A percentile compares a stretch with the other conserved stretches of the same genome.
phyloP scores from a whole-genome alignment of 2,888 invertebrate species.

The Nymphalis urticae region DNA sequence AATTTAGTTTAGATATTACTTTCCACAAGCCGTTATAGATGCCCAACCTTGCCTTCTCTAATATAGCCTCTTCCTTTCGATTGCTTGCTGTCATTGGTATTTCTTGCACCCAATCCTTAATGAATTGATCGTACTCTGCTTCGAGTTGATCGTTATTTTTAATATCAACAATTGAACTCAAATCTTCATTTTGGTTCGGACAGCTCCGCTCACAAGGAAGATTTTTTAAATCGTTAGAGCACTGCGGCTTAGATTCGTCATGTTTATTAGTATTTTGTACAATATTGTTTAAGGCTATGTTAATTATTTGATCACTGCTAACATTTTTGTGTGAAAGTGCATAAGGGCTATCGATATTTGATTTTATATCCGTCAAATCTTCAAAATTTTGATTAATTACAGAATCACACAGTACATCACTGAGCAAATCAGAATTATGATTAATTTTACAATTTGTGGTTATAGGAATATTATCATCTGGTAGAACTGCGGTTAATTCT shows the following conservation, averaged over 20 bases:
- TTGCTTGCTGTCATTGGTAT: conserved; percentile 50
- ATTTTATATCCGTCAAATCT: neutral
- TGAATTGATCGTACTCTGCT: conserved; percentile 50
- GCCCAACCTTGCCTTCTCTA: conserved; percentile 50
- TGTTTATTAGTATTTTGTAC: neutral
- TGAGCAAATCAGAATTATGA: neutral
- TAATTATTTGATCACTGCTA: neutral
- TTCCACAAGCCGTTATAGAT: conserved; percentile 60
- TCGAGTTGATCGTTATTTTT: conserved; percentile 45
- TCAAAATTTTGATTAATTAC: neutral
- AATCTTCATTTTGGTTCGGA: neutral
- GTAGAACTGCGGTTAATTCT: neutral
- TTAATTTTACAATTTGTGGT: neutral
- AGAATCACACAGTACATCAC: neutral
- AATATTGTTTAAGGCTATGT: neutral
- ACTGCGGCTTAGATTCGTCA: neutral
- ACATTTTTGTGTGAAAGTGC: neutral
- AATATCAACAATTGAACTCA: neutral
- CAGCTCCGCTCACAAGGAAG: neutral
- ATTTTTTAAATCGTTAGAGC: neutral
- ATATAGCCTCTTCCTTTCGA: conserved; percentile 42
- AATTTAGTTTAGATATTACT: conserved; percentile 55
- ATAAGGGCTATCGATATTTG: neutral
- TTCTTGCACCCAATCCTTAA: conserved; percentile 55
- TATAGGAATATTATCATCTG: neutral